Percentiles rank a stretch among this genome's conserved stretches.
These are phyloP conservation scores for Alsophila aescularia DNA, from an alignment of 2,888 invertebrate species.

Conservation along the genomic window DNA sequence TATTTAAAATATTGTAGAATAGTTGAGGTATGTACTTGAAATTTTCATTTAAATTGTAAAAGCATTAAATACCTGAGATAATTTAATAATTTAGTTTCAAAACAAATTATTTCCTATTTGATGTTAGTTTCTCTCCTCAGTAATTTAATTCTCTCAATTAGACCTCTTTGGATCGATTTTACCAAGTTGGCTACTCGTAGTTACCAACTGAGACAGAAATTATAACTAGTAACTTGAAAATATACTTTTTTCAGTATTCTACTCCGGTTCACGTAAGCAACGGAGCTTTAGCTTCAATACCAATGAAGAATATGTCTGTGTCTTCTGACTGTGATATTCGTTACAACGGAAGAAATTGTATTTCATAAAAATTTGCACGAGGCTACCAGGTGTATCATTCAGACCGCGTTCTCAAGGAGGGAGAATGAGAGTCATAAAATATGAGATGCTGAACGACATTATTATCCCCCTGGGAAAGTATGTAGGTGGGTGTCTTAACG, in stretches of 20 bases:
- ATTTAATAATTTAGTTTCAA: too few species aligned
- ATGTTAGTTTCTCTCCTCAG: too few species aligned
- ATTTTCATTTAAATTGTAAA: too few species aligned
- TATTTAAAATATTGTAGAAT: conserved; percentile 6
- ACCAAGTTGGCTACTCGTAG: conserved; percentile 41
- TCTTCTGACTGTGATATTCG: not conserved
- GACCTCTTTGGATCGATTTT: conserved; percentile 24
- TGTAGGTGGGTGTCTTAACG: conserved; percentile 29
- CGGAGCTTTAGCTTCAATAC: too few species aligned
- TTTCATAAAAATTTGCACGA: not conserved
- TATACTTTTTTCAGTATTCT: too few species aligned
- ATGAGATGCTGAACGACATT: conserved; percentile 18
- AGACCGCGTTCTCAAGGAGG: not conserved
- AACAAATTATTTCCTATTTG: too few species aligned
- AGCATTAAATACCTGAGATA: too few species aligned
- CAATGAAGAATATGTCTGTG: not conserved
- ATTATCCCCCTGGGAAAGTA: conserved; percentile 27
- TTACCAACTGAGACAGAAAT: conserved; percentile 33
- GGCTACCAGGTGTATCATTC: not conserved
- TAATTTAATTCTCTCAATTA: too few species aligned
- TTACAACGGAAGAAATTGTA: not conserved
- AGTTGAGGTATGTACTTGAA: too few species aligned
- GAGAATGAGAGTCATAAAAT: conserved; percentile 7
- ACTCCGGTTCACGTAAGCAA: too few species aligned
- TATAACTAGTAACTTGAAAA: conserved; percentile 32